Evolutionary conservation across 2,888 invertebrate species (phyloP), one percentile per base, ranked within the genome.

Genomic region (Parasteatoda lunata): DNA sequence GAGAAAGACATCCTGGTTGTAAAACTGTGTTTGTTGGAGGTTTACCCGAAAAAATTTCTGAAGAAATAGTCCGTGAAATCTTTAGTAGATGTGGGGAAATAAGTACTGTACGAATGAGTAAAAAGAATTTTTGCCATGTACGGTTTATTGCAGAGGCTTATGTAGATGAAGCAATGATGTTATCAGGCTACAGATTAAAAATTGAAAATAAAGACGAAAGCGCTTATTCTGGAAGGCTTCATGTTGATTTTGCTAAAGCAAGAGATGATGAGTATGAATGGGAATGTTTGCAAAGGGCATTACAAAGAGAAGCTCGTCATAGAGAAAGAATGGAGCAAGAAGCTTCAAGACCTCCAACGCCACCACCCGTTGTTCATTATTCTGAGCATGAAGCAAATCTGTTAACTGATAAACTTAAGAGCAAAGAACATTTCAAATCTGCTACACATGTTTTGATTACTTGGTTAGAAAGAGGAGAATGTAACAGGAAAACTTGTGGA

Each of bases 51-150:
- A 96, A 96, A 91, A 95, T 96, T 15, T 96, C 96, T 48, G 98
- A 98, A 92, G 96, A 95, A 89, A 95, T 96, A 84, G 95, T 98
- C 69, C 94, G 95, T 89, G 98, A 98, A 92, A 95, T 98, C 89
- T 98, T 98, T 93, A 96, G 97, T 90, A 94, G 94, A 69, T 97
- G 97, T 90, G 97, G 98, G 0, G 96, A 96, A 92, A 97, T 98
- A 90, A 95, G 96, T 9, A 97, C 96, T 1, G 93, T 98, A 52
- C 94, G 98, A 88, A 93, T 98, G 91, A 97, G 97, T 80, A 97
- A 97, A 92, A 98, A 98, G 92, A 98, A 97, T 92, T 98, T 98
- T 92, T 97, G 97, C 91, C 98, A 98, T 91, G 96, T 98, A 91
- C 94, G 98, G 88, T 98, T 96, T 93, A 96, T 96, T 77, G 94